phyloP scores from a whole-genome alignment of 2,888 invertebrate genomes.

The Folsomia manolachei region DNA sequence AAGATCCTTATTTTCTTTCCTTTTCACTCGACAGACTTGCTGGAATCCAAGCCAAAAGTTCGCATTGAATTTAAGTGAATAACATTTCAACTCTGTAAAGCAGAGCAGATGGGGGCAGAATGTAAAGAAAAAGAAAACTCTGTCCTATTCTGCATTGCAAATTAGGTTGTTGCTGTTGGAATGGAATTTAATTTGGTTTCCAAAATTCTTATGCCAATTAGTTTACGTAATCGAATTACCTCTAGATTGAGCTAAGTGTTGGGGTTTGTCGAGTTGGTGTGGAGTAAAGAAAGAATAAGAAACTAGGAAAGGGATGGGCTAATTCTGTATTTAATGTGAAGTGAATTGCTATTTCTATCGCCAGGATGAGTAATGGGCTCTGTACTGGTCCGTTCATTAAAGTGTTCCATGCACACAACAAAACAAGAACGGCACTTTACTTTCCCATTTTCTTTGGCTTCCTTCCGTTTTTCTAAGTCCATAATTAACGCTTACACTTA shows the following conservation, averaged over 20 bases:
- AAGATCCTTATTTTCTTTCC: too few relatives aligned
- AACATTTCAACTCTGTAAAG: neutral
- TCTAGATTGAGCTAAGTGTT: neutral
- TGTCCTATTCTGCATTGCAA: conserved; percentile 11
- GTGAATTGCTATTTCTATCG: too few relatives aligned
- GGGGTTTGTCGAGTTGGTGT: neutral
- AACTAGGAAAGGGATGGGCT: neutral
- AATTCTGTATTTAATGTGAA: neutral
- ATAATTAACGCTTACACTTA: too few relatives aligned
- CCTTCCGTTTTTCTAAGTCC: too few relatives aligned
- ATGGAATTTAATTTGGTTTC: conserved; percentile 18
- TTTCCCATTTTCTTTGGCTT: too few relatives aligned
- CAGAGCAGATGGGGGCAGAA: neutral
- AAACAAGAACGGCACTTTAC: too few relatives aligned
- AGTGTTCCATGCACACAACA: too few relatives aligned
- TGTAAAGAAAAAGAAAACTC: conserved; percentile 6
- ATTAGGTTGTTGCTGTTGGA: conserved; percentile 8
- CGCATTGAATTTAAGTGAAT: neutral
- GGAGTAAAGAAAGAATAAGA: too few relatives aligned
- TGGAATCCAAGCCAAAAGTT: neutral
- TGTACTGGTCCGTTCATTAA: too few relatives aligned
- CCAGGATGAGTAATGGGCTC: neutral
- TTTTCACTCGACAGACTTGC: neutral
- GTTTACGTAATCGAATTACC: conserved; percentile 11
- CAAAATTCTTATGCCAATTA: conserved; percentile 22